Evolutionary conservation across 2,797 vertebrate species (phyloP), one percentile per base, ranked within the genome.

Genomic region (Margarornis squamiger): DNA sequence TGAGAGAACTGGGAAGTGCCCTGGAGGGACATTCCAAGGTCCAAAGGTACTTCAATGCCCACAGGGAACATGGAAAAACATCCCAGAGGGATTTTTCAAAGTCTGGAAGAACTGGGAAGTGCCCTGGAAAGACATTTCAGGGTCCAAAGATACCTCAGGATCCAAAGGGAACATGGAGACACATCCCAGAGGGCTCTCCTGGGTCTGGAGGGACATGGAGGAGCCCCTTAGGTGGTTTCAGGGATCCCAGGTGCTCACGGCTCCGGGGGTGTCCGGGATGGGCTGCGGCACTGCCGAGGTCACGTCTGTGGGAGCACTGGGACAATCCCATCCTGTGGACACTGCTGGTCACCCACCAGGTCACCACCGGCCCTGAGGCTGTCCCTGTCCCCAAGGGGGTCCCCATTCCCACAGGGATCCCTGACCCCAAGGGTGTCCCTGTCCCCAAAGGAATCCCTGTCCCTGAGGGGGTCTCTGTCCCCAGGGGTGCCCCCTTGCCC

Each of bases 361-460:
- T 7, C 2, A 7, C 16, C 34, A 6, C n/a, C 52, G 0, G 20
- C 12, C 6, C 55, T 24, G 3, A 21, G n/a, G 38, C 38, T 13
- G 38, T 30, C 29, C 55, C 72, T 11, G 34, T 30, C n/a, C 39
- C 59, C 5, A 9, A 59, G 57, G 17, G 26, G 1, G 26, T 38
- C 13, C 57, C 23, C 9, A 14, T 26, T 16, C 36, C 17, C 7
- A 13, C 19, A 17, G n/a, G n/a, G 22, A 21, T 58, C 55, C 55
- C 22, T 5, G 10, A 22, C 32, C 21, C 54, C 9, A 14, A 34
- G 32, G n/a, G 55, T 7, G 10, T 26, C 34, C 23, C 16, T 38
- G 16, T 26, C 36, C 24, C 36, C 11, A 17, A 7, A 10, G 14
- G 8, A 10, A 10, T 36, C 23, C 51, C 27, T 12, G 29, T 20